Evolutionary conservation across 2,113 vertebrate genomes (phyloP).

Genomic region (Campylorhamphus procurvoides): DNA sequence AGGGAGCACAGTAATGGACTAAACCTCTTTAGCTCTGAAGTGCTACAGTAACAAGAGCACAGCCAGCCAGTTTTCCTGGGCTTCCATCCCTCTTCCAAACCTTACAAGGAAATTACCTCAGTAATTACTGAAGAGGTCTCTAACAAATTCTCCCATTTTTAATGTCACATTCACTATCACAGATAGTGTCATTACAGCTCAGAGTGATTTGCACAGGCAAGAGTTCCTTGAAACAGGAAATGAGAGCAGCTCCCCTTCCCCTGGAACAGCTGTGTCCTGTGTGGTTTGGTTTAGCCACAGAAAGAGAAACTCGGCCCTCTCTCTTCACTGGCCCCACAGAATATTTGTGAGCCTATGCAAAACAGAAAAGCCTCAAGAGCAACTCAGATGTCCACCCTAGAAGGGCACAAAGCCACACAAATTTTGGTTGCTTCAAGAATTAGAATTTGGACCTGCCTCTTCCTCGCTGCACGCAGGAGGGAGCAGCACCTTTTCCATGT

Average conservation of each 20-base stretch:
- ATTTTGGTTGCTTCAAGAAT: neutral
- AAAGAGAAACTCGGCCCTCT: neutral
- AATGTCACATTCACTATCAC: neutral
- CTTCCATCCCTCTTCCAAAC: neutral
- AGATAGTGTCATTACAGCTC: neutral
- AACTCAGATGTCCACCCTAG: neutral
- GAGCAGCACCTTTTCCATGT: neutral
- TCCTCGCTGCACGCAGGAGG: fast-evolving
- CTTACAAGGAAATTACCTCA: neutral
- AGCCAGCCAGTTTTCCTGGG: neutral
- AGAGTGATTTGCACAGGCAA: neutral
- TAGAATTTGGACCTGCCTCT: neutral
- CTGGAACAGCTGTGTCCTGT: neutral
- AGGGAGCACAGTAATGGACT: neutral
- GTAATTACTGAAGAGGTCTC: neutral
- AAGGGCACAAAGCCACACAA: neutral
- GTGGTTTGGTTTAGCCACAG: neutral
- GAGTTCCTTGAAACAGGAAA: constrained; percentile 15
- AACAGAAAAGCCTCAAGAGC: neutral
- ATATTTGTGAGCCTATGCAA: neutral
- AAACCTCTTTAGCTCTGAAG: neutral
- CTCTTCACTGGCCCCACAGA: neutral
- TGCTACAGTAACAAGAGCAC: neutral
- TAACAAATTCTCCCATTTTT: neutral
- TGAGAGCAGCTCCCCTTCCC: neutral